phyloP scores from a whole-genome alignment of 2,797 vertebrate species.

The Neomorphus geoffroyi region DNA sequence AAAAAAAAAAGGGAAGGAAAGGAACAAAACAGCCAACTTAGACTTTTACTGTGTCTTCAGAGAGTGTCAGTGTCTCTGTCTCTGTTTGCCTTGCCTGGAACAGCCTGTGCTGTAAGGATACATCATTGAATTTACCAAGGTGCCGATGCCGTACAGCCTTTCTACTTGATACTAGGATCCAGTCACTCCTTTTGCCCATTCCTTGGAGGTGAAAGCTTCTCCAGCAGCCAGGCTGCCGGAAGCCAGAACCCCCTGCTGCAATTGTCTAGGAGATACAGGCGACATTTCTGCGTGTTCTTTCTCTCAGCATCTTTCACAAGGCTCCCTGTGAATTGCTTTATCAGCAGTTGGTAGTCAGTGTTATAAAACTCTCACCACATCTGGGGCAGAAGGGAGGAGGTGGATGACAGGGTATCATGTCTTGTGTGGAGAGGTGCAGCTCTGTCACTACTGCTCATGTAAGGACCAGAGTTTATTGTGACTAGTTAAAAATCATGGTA shows the following conservation, averaged over 20 bases:
- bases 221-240: rapidly evolving
- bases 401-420: rapidly evolving
- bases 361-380: not conserved
- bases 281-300: not conserved
- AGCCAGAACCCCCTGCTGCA: not conserved
- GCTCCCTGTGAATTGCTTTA: not conserved
- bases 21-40: no score
- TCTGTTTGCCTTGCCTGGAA: not conserved
- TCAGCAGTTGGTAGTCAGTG: not conserved
- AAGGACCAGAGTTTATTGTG: not conserved
- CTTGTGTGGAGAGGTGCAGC: no score
- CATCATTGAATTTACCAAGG: not conserved
- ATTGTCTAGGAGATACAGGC: no score
- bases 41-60: not conserved
- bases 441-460: not conserved
- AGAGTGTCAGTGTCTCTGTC: not conserved
- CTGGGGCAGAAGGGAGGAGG: not conserved
- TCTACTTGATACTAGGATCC: not conserved
- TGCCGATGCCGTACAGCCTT: not conserved
- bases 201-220: not conserved
- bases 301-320: not conserved
- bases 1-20: no score
- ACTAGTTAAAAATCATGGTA: not conserved
- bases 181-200: not conserved
- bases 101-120: not conserved